Conservation (phyloP, 2,113 vertebrate species). For the Tor tambroides region DNA sequence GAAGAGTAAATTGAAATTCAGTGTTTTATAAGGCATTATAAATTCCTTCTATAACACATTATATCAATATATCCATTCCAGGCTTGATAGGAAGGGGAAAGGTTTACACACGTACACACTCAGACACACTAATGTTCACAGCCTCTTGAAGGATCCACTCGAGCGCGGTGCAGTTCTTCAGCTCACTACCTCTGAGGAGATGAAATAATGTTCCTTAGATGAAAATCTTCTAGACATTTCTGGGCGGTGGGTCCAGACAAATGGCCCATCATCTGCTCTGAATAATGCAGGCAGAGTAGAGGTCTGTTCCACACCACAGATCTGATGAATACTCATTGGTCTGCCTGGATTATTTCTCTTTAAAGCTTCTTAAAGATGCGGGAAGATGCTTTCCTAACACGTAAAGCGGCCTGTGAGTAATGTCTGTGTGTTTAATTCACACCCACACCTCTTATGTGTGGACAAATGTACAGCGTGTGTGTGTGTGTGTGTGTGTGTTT, state of each 20-base stretch:
- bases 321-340: constrained; percentile 34
- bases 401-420: not conserved
- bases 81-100: not conserved
- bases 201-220: constrained; percentile 10
- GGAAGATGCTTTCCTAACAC: not conserved
- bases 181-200: constrained; percentile 13
- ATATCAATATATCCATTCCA: not conserved
- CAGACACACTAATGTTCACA: not conserved
- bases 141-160: not conserved
- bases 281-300: constrained; percentile 38
- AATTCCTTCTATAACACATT: not conserved
- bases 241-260: not conserved
- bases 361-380: not conserved
- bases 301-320: constrained; percentile 25
- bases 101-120: not conserved
- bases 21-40: not conserved
- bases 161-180: not conserved
- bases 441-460: not conserved
- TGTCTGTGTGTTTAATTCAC: not conserved
- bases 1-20: not conserved
- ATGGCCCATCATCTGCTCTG: constrained; percentile 31
- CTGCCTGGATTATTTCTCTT: not conserved
- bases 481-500: not conserved
- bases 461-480: not conserved
- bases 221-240: constrained; percentile 29